These are phyloP conservation scores for Dendrophyllia cribrosa DNA, from an alignment of 64 coral and sea anemone species.

Conservation along the genomic window DNA sequence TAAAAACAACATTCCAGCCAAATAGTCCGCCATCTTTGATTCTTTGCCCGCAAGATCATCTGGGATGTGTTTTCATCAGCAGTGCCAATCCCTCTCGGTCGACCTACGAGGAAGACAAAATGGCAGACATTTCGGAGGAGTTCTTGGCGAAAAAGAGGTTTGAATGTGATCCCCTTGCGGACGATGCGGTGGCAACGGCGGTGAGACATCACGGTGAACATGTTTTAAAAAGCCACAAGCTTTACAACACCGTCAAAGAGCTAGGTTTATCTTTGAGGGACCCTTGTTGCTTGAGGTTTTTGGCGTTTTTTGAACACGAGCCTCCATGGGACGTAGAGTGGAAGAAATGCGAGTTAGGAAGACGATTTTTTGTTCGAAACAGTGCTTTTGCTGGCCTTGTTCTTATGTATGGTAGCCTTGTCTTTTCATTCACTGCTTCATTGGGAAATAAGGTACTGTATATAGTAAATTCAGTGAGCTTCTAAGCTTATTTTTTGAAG, in stretches of 20 bases:
- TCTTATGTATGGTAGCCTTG: constrained; percentile 56
- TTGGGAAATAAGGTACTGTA: constrained; percentile 43
- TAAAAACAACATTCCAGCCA: not conserved
- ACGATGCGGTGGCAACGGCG: not conserved
- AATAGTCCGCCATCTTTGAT: constrained; percentile 1
- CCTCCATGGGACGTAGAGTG: constrained; percentile 42
- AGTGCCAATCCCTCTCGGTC: constrained; percentile 8
- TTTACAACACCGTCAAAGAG: constrained; percentile 19
- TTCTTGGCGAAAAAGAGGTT: not conserved
- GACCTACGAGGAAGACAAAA: not conserved
- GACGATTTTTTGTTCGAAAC: constrained; percentile 58
- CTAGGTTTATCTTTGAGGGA: not conserved
- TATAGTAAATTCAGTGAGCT: too few relatives aligned
- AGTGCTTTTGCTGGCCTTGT: constrained; percentile 30
- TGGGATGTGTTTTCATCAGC: not conserved
- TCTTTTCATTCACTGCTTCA: constrained; percentile 33
- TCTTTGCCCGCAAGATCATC: not conserved
- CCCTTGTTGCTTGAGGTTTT: not conserved
- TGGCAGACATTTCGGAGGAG: not conserved
- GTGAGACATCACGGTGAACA: not conserved
- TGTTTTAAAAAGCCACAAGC: not conserved
- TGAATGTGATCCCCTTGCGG: constrained; percentile 46
- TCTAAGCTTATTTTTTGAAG: too few relatives aligned
- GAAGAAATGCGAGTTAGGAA: constrained; percentile 16
- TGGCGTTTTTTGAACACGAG: constrained; percentile 42